Base-by-base conservation (phyloP, 2,797 vertebrate genomes). In the Pseudochirops cupreus region DNA sequence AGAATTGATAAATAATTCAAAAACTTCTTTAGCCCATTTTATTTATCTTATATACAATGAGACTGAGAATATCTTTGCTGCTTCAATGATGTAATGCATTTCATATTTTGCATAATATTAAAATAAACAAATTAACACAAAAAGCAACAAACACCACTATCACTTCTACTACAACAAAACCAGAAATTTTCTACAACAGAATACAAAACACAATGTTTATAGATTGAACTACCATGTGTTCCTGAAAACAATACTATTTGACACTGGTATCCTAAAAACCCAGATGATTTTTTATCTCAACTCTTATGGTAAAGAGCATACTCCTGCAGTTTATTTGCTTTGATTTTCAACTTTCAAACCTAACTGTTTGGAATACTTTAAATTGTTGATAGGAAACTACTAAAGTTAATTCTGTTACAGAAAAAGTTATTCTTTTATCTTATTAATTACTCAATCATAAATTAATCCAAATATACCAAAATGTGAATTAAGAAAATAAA, bases 201-300 rank as follows among this genome's bases (percentile, higher is more conserved):
- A 92, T 90, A 13, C 0, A 93, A 93, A 97, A 50, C n/a, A 91
- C 18, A 5, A 0, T 91, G 54, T 56, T 56, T 0, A 13, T 12
- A 28, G 54, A 0, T n/a, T 59, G 2, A 82, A 54, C 1, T 50
- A 87, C 5, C 1, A 12, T 46, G 1, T 91, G 6, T 24, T 93
- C 56, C 16, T 58, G 1, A 0, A 95, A 1, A 0, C 50, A 82
- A 39, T 0, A 0, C 24, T 9, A n/a, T 91, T 92, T 96, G 56
- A 21, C 6, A 56, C 0, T 0, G 0, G 39, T 67, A 0, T 87
- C 91, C 56, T 91, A 14, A 96, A n/a, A 92, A 52, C 2, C 74
- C 0, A 95, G 0, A 28, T 10, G 3, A n/a, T 28, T 11, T 62
- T 6, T 56, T 0, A n/a, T 14, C 6, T 28, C 12, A 10, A 0